Percentiles rank a stretch among this genome's conserved stretches.
These are phyloP conservation scores for Chloroceryle aenea DNA, from an alignment of 2,113 vertebrate species.

Conservation along the genomic window DNA sequence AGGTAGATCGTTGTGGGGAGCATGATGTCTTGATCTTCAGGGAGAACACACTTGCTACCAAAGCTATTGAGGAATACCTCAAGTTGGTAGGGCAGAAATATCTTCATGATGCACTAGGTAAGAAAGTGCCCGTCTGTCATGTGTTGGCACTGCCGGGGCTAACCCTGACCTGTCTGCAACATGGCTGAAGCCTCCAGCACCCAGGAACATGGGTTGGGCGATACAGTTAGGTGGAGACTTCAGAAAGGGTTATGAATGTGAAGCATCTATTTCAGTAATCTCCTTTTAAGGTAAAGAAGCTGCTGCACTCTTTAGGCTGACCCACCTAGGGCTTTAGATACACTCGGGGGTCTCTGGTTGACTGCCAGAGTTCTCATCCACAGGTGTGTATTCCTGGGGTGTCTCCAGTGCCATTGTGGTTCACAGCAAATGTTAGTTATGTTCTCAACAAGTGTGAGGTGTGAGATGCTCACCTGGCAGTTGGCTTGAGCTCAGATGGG, in stretches of 20 bases:
- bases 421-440: background rate
- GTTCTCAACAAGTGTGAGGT: background rate
- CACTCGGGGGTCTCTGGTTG: background rate
- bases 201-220: background rate
- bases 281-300: background rate
- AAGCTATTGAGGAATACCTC: slow-evolving; percentile 95
- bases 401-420: background rate
- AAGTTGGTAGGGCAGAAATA: slow-evolving; percentile 97
- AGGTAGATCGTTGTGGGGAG: slow-evolving; percentile 94
- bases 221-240: background rate
- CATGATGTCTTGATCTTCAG: slow-evolving; percentile 97
- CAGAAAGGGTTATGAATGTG: background rate
- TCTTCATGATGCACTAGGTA: slow-evolving; percentile 94
- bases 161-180: background rate
- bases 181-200: background rate
- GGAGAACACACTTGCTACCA: slow-evolving; percentile 97
- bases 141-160: background rate
- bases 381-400: background rate
- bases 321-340: background rate
- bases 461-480: background rate
- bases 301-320: background rate
- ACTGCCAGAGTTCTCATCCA: background rate
- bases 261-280: background rate
- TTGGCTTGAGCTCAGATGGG: background rate
- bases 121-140: slow-evolving; percentile 29